Evolutionary conservation across 2,113 vertebrate genomes (phyloP).

Genomic region (Urocynchramus pylzowi): DNA sequence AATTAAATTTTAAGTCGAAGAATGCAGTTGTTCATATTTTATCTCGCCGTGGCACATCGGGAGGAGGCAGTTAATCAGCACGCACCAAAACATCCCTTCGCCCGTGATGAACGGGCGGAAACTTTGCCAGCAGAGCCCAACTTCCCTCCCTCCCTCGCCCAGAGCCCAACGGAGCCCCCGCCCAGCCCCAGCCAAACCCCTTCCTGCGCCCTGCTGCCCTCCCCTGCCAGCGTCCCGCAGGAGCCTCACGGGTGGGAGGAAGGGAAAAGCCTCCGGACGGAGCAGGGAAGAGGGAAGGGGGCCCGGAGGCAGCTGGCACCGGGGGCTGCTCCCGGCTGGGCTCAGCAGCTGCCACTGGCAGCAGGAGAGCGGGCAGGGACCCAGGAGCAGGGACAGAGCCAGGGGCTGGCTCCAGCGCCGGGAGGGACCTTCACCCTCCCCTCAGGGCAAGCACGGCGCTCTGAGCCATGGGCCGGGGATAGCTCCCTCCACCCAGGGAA

Average conservation of each 20-base stretch:
- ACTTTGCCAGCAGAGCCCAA: not conserved
- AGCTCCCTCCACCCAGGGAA: fast-evolving
- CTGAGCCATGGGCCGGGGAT: fast-evolving
- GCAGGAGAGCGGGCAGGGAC: not conserved
- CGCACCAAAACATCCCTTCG: not conserved
- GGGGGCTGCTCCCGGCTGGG: not conserved
- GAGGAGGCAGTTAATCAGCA: slow-evolving; percentile 39
- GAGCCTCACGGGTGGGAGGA: fast-evolving
- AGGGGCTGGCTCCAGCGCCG: fast-evolving
- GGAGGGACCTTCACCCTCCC: not conserved
- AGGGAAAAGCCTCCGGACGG: not conserved
- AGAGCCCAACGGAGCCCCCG: fast-evolving
- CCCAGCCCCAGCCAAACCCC: not conserved
- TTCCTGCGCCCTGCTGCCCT: fast-evolving
- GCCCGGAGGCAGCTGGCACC: not conserved
- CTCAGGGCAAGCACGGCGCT: fast-evolving
- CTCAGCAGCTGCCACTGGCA: not conserved
- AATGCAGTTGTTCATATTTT: slow-evolving; percentile 53
- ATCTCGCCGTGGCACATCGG: not conserved
- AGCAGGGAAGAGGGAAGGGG: not conserved
- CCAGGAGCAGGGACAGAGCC: not conserved
- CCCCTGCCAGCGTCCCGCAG: fast-evolving
- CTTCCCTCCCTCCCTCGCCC: not conserved
- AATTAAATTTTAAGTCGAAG: slow-evolving; percentile 73
- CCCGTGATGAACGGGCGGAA: not conserved